These are phyloP conservation scores for Python bivittatus DNA, from an alignment of 2,113 vertebrate species.

Conservation along the genomic window DNA sequence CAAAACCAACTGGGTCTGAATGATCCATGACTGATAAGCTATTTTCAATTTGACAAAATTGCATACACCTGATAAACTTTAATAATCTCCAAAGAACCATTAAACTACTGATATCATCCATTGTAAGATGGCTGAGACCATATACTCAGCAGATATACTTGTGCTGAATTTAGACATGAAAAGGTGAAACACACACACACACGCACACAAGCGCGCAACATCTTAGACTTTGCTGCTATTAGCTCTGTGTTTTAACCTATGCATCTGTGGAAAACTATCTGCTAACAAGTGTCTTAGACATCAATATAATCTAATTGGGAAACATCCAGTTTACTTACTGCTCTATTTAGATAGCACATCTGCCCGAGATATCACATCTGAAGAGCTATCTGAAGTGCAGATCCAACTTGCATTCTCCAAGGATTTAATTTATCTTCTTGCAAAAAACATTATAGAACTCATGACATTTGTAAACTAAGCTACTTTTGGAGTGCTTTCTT, in stretches of 20 bases:
- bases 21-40: not conserved
- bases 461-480: not conserved
- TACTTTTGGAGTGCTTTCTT: not conserved
- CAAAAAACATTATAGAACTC: not conserved
- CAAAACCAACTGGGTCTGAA: not conserved
- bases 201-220: not conserved
- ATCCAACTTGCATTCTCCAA: not conserved
- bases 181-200: not conserved
- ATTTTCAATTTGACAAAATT: conserved; percentile 6
- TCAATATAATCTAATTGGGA: not conserved
- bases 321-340: not conserved
- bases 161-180: conserved; percentile 6
- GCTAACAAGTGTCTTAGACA: conserved; percentile 1
- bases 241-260: not conserved
- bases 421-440: not conserved
- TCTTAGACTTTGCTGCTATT: conserved; percentile 11
- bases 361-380: not conserved
- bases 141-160: conserved; percentile 18
- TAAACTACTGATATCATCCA: conserved; percentile 25
- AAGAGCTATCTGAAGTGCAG: not conserved
- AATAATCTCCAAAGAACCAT: conserved; percentile 24
- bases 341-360: not conserved
- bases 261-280: not conserved
- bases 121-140: conserved; percentile 22
- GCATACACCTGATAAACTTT: conserved; percentile 7